These are phyloP conservation scores for Panopea generosa DNA, from an alignment of 2,888 invertebrate species.

Conservation along the genomic window DNA sequence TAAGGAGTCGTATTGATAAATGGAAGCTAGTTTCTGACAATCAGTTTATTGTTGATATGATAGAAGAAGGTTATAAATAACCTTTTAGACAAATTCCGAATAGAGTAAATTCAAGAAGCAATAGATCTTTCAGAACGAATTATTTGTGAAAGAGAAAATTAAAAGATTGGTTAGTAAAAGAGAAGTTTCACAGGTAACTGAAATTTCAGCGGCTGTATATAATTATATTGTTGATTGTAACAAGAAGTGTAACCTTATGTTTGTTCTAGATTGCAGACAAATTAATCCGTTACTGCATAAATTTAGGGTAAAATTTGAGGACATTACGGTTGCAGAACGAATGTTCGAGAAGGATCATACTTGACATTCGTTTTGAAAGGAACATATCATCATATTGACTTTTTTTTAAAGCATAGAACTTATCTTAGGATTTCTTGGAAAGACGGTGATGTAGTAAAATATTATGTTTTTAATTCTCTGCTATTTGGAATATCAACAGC, in stretches of 20 bases:
- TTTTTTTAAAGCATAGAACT: neutral
- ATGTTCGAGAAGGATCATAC: constrained; percentile 22
- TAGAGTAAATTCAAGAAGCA: constrained; percentile 29
- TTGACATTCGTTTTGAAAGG: constrained; percentile 32
- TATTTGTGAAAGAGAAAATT: constrained; percentile 41
- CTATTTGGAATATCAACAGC: too few species aligned
- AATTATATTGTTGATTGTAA: constrained; percentile 49
- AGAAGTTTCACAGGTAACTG: constrained; percentile 17
- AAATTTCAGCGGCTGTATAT: constrained; percentile 35
- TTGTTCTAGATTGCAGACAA: constrained; percentile 37
- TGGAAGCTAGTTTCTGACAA: too few species aligned
- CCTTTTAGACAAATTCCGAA: constrained; percentile 39
- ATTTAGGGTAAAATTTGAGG: constrained; percentile 40
- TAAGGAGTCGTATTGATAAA: too few species aligned
- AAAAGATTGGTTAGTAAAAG: constrained; percentile 37
- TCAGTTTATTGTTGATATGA: constrained; percentile 31
- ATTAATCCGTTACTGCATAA: constrained; percentile 29
- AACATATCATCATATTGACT: constrained; percentile 40
- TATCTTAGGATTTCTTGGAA: neutral
- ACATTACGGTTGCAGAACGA: constrained; percentile 21
- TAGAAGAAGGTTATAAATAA: constrained; percentile 29
- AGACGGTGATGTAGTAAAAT: too few species aligned
- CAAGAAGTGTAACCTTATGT: constrained; percentile 28
- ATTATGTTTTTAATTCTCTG: too few species aligned
- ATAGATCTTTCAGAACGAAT: constrained; percentile 40